phyloP scores from a whole-genome alignment of 2,888 invertebrate species.

The Oscheius sp. region DNA sequence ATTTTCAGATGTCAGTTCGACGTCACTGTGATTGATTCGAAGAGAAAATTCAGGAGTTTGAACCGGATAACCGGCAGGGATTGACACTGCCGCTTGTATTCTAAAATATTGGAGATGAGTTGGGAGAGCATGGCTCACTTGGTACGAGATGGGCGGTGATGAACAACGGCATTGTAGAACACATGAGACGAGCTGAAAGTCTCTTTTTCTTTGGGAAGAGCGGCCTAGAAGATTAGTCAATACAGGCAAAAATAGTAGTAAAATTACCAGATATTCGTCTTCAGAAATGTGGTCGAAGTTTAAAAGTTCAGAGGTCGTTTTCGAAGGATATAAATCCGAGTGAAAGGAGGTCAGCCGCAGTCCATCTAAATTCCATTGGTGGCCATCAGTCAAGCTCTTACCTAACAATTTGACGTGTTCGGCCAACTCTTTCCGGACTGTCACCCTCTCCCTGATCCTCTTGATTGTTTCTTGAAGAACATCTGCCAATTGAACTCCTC shows the following conservation, averaged over 20 bases:
- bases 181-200: background rate
- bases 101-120: background rate
- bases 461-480: constrained; percentile 40
- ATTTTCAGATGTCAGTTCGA: background rate
- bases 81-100: background rate
- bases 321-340: constrained; percentile 2
- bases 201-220: background rate
- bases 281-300: constrained; percentile 8
- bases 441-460: constrained; percentile 42
- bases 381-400: background rate
- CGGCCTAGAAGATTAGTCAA: background rate
- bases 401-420: constrained; percentile 11
- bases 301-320: background rate
- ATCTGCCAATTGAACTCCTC: constrained; percentile 43
- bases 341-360: constrained; percentile 2
- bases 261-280: constrained; percentile 22
- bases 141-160: background rate
- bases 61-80: constrained; percentile 1
- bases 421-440: constrained; percentile 22
- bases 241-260: background rate
- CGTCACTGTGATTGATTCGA: background rate
- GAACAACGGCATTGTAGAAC: background rate
- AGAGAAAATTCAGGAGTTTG: background rate
- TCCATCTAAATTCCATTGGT: background rate
- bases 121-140: background rate